Base-by-base conservation (phyloP, 2,797 vertebrate genomes). In the Pelobates cultripes region DNA sequence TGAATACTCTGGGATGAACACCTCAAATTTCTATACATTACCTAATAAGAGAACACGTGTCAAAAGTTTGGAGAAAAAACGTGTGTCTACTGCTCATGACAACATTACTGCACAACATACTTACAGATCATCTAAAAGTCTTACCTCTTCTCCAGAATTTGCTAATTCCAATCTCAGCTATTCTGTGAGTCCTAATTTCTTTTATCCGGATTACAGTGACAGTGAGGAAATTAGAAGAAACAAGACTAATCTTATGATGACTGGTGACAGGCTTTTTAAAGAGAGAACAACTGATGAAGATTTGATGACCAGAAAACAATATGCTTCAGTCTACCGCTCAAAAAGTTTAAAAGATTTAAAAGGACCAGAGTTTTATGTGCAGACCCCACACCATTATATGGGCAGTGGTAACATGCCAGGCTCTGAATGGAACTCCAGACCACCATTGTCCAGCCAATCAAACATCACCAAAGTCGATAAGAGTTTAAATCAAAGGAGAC, bases 391-490 rank as follows among this genome's bases (percentile, higher is more conserved):
- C 44, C n/a, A 64, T 17, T 12, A 40, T 43, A 45, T 7, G 15
- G 8, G 14, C 15, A 44, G 14, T 41, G 44, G 53, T 41, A 15
- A 40, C 17, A 72, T 45, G 2, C 67, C 60, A 8, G 6, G 51
- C 70, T n/a, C 13, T 3, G 69, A 72, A 10, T 55, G 1, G 47
- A 75, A 57, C 28, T 44, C 41, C 13, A 66, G 60, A 53, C 73
- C 60, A 67, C 77, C 40, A 4, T 12, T 7, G 2, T 61, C 43
- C 17, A 55, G 53, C n/a, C 43, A 66, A 12, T 57, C 67, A 53
- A 44, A 41, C 15, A 8, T 28, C 82, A 4, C 43, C 17, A 86
- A 87, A 83, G 44, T 85, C 3, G 81, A 88, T 77, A 85, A 86
- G 2, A 78, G 81, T 47, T 75, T 82, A 47, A 85, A 80, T 72